These are phyloP conservation scores for Heliconius sara DNA, from an alignment of 2,888 invertebrate species.

Conservation along the genomic window DNA sequence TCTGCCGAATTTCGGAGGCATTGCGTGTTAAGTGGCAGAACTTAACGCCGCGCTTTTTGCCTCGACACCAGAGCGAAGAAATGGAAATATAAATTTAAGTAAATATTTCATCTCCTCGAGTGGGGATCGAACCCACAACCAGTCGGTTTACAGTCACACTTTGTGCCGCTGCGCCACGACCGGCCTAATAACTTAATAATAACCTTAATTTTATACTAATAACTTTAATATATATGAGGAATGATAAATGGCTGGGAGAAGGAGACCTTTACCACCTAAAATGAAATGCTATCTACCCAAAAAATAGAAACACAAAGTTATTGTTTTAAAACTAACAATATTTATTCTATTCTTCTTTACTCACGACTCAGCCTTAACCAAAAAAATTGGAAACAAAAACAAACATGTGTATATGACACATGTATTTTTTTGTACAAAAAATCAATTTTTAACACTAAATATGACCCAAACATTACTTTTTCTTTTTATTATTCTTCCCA, in stretches of 20 bases:
- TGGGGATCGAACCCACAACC: too few species aligned
- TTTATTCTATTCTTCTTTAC: neutral
- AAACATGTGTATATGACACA: too few species aligned
- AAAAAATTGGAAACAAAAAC: neutral
- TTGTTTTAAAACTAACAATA: neutral
- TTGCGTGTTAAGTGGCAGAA: too few species aligned
- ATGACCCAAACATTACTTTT: slow-evolving; percentile 49
- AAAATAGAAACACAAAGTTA: neutral
- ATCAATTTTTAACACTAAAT: slow-evolving; percentile 9
- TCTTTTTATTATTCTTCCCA: slow-evolving; percentile 62
- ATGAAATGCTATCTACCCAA: neutral
- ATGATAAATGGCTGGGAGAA: neutral
- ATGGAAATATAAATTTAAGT: too few species aligned
- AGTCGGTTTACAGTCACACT: too few species aligned
- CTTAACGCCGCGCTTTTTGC: too few species aligned
- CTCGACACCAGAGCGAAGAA: too few species aligned
- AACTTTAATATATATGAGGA: neutral
- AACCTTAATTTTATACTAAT: too few species aligned
- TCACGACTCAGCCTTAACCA: neutral
- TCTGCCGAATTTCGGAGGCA: too few species aligned
- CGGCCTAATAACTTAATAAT: too few species aligned
- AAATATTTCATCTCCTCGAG: too few species aligned
- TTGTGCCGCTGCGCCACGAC: too few species aligned
- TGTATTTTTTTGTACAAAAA: neutral
- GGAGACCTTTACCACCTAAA: neutral